A percentile compares a stretch with the other conserved stretches of the same genome.
Conservation (phyloP, 1,140 invertebrate genomes). For the Medauroidea extradentata region DNA sequence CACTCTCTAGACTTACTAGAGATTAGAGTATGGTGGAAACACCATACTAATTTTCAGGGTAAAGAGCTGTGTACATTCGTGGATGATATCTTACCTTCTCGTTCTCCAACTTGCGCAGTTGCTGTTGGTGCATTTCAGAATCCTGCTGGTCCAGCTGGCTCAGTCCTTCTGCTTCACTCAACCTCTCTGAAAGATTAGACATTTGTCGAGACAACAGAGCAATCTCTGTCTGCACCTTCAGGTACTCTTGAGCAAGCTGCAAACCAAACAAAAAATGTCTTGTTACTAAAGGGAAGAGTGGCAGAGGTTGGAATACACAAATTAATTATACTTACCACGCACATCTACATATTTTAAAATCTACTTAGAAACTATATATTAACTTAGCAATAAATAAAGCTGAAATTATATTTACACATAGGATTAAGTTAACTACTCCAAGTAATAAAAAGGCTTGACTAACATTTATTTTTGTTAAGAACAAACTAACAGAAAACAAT, state of each 20-base stretch:
- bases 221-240: conserved; percentile 68
- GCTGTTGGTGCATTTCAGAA: conserved; percentile 48
- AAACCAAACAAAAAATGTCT: conserved; percentile 29
- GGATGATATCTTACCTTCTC: conserved; percentile 71
- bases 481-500: too few species aligned
- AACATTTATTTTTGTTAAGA: too few species aligned
- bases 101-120: conserved; percentile 54
- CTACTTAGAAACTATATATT: conserved; percentile 6
- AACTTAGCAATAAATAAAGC: background rate
- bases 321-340: too few species aligned
- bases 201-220: conserved; percentile 63
- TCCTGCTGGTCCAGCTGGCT: conserved; percentile 50
- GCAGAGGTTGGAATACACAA: background rate
- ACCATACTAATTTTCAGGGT: too few species aligned
- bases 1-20: background rate
- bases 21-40: background rate
- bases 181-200: conserved; percentile 59
- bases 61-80: too few species aligned
- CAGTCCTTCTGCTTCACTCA: conserved; percentile 55
- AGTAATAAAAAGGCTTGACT: too few species aligned
- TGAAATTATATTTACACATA: too few species aligned
- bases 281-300: background rate
- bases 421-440: too few species aligned
- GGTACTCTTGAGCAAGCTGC: conserved; percentile 51
- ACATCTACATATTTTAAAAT: too few species aligned